Conservation (phyloP, 2,113 vertebrate species). For the Hoplias malabaricus region DNA sequence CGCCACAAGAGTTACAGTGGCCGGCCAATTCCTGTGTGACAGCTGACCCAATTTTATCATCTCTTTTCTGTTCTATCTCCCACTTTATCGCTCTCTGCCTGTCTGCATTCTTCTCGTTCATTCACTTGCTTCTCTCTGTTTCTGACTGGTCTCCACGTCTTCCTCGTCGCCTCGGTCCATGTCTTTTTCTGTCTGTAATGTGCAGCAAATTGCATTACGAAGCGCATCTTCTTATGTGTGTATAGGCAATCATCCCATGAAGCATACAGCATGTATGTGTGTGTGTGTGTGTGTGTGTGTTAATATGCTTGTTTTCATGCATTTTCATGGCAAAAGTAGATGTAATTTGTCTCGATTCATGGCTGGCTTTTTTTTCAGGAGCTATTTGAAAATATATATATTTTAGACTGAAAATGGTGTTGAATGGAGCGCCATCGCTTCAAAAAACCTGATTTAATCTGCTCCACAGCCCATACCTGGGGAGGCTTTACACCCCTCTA, state of each 20-base stretch:
- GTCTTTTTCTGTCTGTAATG: not conserved
- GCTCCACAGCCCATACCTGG: too few relatives aligned
- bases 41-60: constrained; percentile 46
- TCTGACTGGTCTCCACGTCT: not conserved
- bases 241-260: not conserved
- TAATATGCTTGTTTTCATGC: constrained; percentile 6
- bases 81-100: constrained; percentile 5
- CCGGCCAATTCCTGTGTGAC: constrained; percentile 31
- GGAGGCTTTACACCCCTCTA: too few relatives aligned
- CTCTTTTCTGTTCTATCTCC: not conserved
- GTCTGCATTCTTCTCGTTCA: not conserved
- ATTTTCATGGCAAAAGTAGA: too few relatives aligned
- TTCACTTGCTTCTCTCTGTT: not conserved
- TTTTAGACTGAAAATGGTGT: too few relatives aligned
- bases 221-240: not conserved
- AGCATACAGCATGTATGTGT: constrained; percentile 4
- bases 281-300: not conserved
- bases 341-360: too few relatives aligned
- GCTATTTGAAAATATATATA: too few relatives aligned
- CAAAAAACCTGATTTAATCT: too few relatives aligned
- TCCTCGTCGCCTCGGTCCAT: not conserved
- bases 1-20: not conserved
- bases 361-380: too few relatives aligned
- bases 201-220: not conserved
- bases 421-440: too few relatives aligned